These are phyloP conservation scores for Gallinago jamesoni DNA, from an alignment of 2,113 vertebrate species.

Conservation along the genomic window DNA sequence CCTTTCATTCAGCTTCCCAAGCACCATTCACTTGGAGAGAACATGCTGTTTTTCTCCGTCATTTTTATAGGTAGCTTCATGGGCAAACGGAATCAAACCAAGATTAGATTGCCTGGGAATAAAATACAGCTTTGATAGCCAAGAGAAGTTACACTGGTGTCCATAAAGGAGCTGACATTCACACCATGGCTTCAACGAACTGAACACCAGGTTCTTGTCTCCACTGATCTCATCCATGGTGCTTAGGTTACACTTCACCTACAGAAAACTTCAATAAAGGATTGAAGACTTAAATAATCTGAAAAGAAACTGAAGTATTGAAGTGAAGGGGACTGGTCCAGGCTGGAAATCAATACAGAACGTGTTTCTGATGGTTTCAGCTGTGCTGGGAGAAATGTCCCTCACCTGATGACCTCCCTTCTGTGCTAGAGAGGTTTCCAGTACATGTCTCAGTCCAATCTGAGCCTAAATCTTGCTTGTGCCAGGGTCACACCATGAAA, in stretches of 20 bases:
- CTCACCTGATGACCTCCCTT: neutral
- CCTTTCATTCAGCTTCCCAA: neutral
- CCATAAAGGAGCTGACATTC: neutral
- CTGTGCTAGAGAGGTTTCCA: neutral
- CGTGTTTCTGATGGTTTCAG: neutral
- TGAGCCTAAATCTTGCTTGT: neutral
- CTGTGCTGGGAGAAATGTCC: neutral
- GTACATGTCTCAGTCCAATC: neutral
- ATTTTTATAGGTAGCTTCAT: fast-evolving
- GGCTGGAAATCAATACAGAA: neutral
- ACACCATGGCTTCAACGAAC: fast-evolving
- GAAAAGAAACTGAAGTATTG: neutral
- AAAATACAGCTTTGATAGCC: neutral
- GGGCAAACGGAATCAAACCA: neutral
- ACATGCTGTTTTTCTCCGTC: neutral
- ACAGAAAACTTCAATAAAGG: neutral
- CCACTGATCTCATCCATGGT: neutral
- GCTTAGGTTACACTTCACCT: neutral
- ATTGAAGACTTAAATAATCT: neutral
- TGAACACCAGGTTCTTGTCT: neutral
- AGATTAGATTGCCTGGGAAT: neutral
- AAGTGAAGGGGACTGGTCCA: neutral
- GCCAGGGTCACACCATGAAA: neutral
- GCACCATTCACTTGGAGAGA: neutral
- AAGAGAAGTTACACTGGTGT: neutral